Evolutionary conservation across 2,888 invertebrate genomes (phyloP), one percentile per base, ranked within the genome.

Genomic region (Calameuta pallipes): DNA sequence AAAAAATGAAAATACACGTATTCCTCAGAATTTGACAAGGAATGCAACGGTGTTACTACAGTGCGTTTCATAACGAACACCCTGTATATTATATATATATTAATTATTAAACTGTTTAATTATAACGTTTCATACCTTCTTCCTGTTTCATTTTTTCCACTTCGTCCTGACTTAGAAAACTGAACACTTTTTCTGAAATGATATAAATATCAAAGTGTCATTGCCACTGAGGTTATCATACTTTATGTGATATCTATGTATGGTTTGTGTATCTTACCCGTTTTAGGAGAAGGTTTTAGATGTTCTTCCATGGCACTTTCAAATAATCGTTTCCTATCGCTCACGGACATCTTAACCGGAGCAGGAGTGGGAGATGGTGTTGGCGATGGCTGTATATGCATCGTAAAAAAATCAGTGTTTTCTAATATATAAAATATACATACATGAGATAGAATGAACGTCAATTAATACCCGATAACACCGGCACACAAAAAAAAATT

Each of bases 221-320:
- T 71, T 74, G n/a, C 33, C 41, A 75, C 78, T 76, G 6, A 9
- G 23, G 0, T 56, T 23, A 23, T 23, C 23, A 56, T 56, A 71
- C 31, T 31, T 33, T 71, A 13, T 3, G 1, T 34, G 31, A 71
- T 71, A 31, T 3, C 31, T 12, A 30, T 4, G 71, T 6, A 13
- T 1, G 9, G 13, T 71, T 71, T 71, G 0, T 71, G 33, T 15
- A 31, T 71, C 86, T 91, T 91, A 97, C 97, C 97, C 94, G 96
- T 94, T 93, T 97, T 97, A 76, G 96, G 95, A 86, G 96, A 94
- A 82, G 97, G 96, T 92, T 97, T 96, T 86, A 96, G 95, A 92
- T 96, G 96, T 92, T 97, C 97, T 92, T 98, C 97, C 95, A 98
- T 98, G 82, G 98, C 98, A 90, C 96, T 96, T 93, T 99, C 98